These are phyloP conservation scores for Leiothrix lutea DNA, from an alignment of 2,113 vertebrate species.

Conservation along the genomic window DNA sequence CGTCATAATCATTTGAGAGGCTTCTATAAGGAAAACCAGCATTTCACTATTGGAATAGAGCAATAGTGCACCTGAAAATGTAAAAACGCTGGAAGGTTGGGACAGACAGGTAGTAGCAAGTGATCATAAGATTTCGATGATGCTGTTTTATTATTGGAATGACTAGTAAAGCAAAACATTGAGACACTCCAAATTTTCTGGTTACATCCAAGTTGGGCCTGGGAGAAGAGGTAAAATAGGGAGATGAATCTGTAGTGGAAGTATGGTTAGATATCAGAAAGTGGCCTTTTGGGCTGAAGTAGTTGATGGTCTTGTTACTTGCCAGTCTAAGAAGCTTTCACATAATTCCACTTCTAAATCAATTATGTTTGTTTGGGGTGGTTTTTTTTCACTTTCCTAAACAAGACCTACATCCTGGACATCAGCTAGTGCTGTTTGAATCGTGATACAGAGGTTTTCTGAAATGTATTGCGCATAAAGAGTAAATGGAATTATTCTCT, in stretches of 20 bases:
- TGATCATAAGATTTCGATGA: background rate
- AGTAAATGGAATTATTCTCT: background rate
- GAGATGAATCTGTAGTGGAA: background rate
- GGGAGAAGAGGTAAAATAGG: background rate
- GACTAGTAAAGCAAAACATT: background rate
- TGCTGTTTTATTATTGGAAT: background rate
- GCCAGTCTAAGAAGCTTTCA: background rate
- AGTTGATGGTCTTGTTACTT: background rate
- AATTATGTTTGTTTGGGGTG: background rate
- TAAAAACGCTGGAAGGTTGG: background rate
- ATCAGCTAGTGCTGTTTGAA: background rate
- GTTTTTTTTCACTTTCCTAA: background rate
- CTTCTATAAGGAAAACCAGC: background rate
- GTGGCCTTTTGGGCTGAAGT: accelerated
- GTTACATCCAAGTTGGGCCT: background rate
- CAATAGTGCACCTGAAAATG: background rate
- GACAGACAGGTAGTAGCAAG: background rate
- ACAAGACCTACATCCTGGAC: background rate
- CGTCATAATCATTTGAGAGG: background rate
- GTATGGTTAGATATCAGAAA: background rate
- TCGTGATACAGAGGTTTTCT: background rate
- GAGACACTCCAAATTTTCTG: background rate
- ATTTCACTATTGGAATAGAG: background rate
- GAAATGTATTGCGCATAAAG: background rate
- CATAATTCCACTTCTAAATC: background rate